phyloP scores from a whole-genome alignment of 2,888 invertebrate species.

The Pyralis farinalis region DNA sequence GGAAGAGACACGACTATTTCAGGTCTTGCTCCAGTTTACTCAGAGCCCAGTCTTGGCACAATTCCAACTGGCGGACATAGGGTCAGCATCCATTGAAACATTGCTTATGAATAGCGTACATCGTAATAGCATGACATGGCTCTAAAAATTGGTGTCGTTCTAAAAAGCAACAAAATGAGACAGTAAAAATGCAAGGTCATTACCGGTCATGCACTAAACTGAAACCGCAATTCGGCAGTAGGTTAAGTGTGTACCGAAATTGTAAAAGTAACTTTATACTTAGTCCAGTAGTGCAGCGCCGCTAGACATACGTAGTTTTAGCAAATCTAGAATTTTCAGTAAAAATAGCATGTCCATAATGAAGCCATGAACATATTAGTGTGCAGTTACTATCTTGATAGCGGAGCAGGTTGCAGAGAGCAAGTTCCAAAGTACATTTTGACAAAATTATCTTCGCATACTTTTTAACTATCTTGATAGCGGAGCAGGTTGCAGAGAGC shows the following conservation, averaged over 20 bases:
- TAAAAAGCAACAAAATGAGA: background rate
- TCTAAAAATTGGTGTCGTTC: background rate
- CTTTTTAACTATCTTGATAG: no score
- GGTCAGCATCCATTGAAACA: background rate
- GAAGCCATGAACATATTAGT: no score
- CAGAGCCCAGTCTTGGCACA: conserved; percentile 24
- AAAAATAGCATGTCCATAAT: no score
- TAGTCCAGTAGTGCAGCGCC: no score
- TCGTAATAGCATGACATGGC: background rate
- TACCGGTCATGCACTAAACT: conserved; percentile 6
- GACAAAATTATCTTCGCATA: no score
- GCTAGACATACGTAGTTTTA: no score
- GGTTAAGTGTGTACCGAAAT: background rate
- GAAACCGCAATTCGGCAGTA: background rate
- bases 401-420: no score
- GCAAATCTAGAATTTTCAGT: no score
- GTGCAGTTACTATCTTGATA: no score
- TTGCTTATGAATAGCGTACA: conserved; percentile 1
- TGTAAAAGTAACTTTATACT: no score
- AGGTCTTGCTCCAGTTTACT: conserved; percentile 26
- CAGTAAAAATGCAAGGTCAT: background rate
- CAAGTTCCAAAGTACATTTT: no score
- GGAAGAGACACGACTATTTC: conserved; percentile 23
- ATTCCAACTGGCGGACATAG: conserved; percentile 16
- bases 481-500: no score